Evolutionary conservation across 1,140 invertebrate species (phyloP).

Genomic region (Druon quercuslanigerum): DNA sequence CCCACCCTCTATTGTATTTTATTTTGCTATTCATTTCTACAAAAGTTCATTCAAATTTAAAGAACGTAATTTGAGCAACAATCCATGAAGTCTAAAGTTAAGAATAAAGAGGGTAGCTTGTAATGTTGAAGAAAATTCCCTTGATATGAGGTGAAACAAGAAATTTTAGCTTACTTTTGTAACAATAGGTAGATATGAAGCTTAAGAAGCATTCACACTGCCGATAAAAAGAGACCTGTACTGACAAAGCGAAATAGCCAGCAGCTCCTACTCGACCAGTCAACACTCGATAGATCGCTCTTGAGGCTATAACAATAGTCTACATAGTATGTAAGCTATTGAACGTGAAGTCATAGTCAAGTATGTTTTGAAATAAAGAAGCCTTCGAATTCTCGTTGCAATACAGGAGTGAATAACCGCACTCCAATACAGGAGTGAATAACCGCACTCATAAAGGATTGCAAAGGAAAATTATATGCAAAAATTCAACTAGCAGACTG

Average conservation of each 20-base stretch:
- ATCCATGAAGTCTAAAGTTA: too few species aligned
- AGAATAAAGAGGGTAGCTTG: too few species aligned
- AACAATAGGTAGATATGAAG: neutral
- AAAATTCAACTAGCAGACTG: neutral
- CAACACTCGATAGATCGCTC: constrained; percentile 30
- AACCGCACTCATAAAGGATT: neutral
- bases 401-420: neutral
- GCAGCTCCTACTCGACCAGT: constrained; percentile 27
- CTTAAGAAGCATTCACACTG: constrained; percentile 11
- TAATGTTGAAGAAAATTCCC: neutral
- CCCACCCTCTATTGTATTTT: too few species aligned
- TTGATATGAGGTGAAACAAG: neutral
- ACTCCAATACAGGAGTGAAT: neutral
- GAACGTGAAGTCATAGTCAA: constrained; percentile 14
- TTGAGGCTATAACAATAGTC: constrained; percentile 12
- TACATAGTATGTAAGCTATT: constrained; percentile 1
- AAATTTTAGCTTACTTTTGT: neutral
- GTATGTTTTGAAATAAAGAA: constrained; percentile 27
- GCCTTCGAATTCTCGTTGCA: constrained; percentile 9
- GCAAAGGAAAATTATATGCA: neutral
- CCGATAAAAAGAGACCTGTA: constrained; percentile 10
- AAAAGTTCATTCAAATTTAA: too few species aligned
- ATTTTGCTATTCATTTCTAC: too few species aligned
- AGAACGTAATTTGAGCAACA: too few species aligned
- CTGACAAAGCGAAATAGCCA: constrained; percentile 11